Evolutionary conservation across 2,888 invertebrate species (phyloP).

Genomic region (Mactromeris polynyma): DNA sequence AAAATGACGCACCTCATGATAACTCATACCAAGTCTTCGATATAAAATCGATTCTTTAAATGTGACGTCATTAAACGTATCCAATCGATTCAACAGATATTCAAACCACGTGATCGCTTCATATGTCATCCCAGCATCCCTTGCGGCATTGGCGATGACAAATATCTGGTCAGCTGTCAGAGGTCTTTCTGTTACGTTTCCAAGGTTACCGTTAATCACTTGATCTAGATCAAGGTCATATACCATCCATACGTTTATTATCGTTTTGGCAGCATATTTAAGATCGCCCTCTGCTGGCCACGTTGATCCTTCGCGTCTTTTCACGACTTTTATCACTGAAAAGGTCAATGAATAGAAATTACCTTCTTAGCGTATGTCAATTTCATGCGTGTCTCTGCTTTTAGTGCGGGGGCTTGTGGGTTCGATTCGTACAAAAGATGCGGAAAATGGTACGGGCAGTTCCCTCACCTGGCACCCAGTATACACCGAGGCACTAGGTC

Average conservation of each 20-base stretch:
- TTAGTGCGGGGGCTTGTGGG: no score
- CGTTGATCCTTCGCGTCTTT: conserved; percentile 25
- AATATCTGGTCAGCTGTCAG: conserved; percentile 60
- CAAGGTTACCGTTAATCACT: conserved; percentile 41
- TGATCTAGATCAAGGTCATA: conserved; percentile 53
- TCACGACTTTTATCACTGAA: conserved; percentile 53
- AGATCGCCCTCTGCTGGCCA: conserved; percentile 59
- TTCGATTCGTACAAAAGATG: no score
- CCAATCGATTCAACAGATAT: conserved; percentile 39
- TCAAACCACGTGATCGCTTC: conserved; percentile 64
- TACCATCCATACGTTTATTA: conserved; percentile 59
- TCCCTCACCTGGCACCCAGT: no score
- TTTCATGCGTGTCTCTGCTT: no score
- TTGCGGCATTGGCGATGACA: conserved; percentile 56
- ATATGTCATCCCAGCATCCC: conserved; percentile 52
- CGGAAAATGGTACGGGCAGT: no score
- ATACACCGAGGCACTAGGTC: no score
- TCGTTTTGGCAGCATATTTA: conserved; percentile 45
- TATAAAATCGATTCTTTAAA: conserved; percentile 50
- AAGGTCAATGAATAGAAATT: neutral
- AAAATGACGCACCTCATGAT: conserved; percentile 34
- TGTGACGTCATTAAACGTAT: conserved; percentile 25
- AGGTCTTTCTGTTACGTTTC: conserved; percentile 21
- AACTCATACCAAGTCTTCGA: conserved; percentile 42
- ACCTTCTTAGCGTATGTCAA: no score